Percentiles rank a stretch among this genome's conserved stretches.
phyloP scores from a whole-genome alignment of 2,888 invertebrate genomes.

The Drosophila peninsularis region DNA sequence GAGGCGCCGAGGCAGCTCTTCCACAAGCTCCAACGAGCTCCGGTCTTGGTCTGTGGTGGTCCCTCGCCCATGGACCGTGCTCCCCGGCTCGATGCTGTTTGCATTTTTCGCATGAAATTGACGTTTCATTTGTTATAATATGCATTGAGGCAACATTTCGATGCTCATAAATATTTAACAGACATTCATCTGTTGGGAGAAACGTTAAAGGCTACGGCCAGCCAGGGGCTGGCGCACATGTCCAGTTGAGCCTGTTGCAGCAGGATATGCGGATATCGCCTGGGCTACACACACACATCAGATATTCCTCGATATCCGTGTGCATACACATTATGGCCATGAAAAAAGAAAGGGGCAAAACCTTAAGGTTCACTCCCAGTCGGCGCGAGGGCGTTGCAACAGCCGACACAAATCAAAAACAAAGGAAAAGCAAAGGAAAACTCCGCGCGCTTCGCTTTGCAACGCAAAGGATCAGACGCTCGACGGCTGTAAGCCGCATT shows the following conservation, averaged over 20 bases:
- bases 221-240: not conserved
- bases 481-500: constrained; percentile 37
- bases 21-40: constrained; percentile 16
- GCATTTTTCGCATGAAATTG: constrained; percentile 71
- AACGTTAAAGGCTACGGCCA: constrained; percentile 43
- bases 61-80: constrained; percentile 12
- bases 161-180: constrained; percentile 78
- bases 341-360: constrained; percentile 24
- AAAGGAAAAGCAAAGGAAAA: not conserved
- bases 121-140: constrained; percentile 80
- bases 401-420: constrained; percentile 29
- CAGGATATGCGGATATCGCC: constrained; percentile 40
- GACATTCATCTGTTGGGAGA: constrained; percentile 72
- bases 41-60: constrained; percentile 13
- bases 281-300: constrained; percentile 7
- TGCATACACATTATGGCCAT: constrained; percentile 50
- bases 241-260: constrained; percentile 35
- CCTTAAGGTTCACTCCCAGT: constrained; percentile 28
- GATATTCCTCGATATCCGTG: constrained; percentile 15
- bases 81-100: constrained; percentile 43
- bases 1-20: constrained; percentile 22
- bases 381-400: constrained; percentile 47
- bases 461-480: constrained; percentile 45
- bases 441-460: constrained; percentile 1
- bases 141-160: constrained; percentile 78